Base-by-base conservation (phyloP, 2,797 vertebrate genomes). In the Semaprochilodus insignis region DNA sequence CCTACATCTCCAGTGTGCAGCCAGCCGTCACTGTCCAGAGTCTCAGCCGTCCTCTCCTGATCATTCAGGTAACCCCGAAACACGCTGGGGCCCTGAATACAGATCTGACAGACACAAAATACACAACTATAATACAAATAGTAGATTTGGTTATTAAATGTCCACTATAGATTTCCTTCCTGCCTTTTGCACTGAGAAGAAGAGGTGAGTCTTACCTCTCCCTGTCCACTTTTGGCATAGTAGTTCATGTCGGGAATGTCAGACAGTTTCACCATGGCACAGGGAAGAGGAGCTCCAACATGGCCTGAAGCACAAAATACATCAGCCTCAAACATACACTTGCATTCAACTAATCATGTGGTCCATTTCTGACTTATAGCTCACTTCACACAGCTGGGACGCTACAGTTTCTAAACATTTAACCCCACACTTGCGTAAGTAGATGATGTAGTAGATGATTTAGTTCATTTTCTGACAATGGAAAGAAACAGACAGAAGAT, bases 241-340 rank as follows among this genome's bases (percentile, higher is more conserved):
- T 95, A 96, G 81, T 94, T 95, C 95, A 96, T 95, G 1, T 96
- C 95, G 0, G 94, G 93, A 71, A 96, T 95, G 88, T 96, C 95
- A 0, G 90, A 87, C 85, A 96, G 69, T 82, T 95, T 95, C 87
- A 95, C 94, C 90, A 92, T 92, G 77, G 93, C 88, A 2, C 95
- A 94, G 59, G 95, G 95, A 77, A 95, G 82, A 21, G 95, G 95
- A 51, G 95, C 91, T 0, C 95, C 95, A 13, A 96, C 95, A 2
- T 96, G 95, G 82, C 94, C 95, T 96, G 85, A 74, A 31, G 80
- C 54, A 63, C 15, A 27, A n/a, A 8, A 0, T 4, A 31, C 15
- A 54, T 73, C 60, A 77, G 4, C 15, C 27, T 65, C 44, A 48
- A 44, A 44, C 44, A n/a, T n/a, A 44, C 44, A 44, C 4, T 10